A percentile compares a stretch with the other conserved stretches of the same genome.
These are phyloP conservation scores for Shinisaurus crocodilurus DNA, from an alignment of 2,113 vertebrate species.

Conservation along the genomic window DNA sequence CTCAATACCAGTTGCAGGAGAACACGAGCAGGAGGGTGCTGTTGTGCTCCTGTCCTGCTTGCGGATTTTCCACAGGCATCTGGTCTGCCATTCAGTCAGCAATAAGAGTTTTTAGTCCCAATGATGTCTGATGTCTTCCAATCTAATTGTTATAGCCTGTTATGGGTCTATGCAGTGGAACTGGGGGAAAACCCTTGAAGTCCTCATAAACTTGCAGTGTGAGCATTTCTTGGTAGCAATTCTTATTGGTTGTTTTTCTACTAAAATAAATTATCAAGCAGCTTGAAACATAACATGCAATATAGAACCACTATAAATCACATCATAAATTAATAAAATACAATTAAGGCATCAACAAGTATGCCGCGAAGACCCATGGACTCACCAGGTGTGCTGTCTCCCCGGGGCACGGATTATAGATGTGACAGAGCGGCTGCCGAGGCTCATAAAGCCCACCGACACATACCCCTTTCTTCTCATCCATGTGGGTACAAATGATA, in stretches of 20 bases:
- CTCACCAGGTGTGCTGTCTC: no score
- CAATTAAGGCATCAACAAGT: neutral
- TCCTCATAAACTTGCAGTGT: neutral
- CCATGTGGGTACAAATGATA: no score
- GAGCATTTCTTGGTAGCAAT: neutral
- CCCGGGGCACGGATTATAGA: no score
- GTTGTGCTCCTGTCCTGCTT: no score
- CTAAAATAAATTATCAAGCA: neutral
- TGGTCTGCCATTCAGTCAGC: neutral
- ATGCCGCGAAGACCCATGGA: no score
- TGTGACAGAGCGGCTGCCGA: no score
- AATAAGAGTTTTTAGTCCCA: neutral
- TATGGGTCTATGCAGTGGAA: neutral
- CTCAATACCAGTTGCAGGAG: no score
- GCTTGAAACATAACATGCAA: neutral
- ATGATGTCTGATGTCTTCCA: neutral
- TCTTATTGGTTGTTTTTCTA: neutral
- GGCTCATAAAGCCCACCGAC: no score
- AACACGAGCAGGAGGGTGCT: no score
- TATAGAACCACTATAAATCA: neutral
- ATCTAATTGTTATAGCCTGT: neutral
- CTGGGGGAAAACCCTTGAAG: neutral
- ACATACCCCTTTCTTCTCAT: no score
- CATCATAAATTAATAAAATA: neutral
- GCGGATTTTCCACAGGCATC: no score